Base-by-base conservation (phyloP, 2,113 vertebrate genomes). In the Tylochromis polylepis region DNA sequence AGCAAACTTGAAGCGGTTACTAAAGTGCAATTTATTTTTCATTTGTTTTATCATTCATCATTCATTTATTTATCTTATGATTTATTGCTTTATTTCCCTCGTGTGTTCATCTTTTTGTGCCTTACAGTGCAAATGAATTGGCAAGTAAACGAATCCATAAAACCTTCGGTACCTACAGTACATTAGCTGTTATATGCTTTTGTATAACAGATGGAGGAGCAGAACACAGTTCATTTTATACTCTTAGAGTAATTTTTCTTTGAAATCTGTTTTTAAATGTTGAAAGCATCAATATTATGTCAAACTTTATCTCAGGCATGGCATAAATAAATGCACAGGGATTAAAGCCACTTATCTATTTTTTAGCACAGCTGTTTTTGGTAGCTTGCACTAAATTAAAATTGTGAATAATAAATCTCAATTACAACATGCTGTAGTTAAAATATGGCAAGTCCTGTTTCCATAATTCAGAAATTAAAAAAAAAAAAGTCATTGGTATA, bases 381-480 rank as follows among this genome's bases (percentile, higher is more conserved):
- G 51, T 58, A 70, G 55, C 60, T 46, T 11, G 16, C 38, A 49
- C 49, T 56, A 70, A 46, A 72, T 85, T 1, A 85, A 79, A 85
- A 70, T 77, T 67, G 56, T 89, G 86, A 93, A 94, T 94, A 84
- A 53, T 91, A 51, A 59, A 92, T 89, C 58, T 18, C 36, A 41
- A 31, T 83, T 84, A 85, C 9, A 57, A 27, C 15, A 11, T 55
- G 85, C 11, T 77, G 2, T 5, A n/a, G 55, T 36, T 86, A 49
- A 86, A 85, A 85, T 29, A 78, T 29, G 11, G 11, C 18, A 51
- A 59, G 34, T 43, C 29, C 62, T 43, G 59, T 43, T 62, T 62
- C 36, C 38, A 62, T 24, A 70, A 14, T 75, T 57, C 34, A 60
- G 22, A 49, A 53, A 72, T 60, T 11, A 11, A 1, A 38, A 60